Base-by-base conservation (phyloP, 2,113 vertebrate species). In the Gymnocephalus cernua region DNA sequence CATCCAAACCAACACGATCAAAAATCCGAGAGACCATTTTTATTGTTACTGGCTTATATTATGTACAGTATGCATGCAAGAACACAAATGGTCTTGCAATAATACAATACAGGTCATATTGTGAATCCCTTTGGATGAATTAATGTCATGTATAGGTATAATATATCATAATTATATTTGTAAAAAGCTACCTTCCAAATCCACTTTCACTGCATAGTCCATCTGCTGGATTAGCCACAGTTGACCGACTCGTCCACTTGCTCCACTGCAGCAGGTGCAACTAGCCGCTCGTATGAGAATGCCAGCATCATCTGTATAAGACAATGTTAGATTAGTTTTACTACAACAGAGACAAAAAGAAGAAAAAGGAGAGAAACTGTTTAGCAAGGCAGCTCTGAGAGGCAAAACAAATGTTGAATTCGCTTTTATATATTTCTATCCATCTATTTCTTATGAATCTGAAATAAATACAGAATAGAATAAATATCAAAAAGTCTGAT, bases 251-350 rank as follows among this genome's bases (percentile, higher is more conserved):
- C 57, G 1, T 93, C 88, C 18, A 50, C 73, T 48, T 85, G 75
- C 21, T 92, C 86, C 32, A 77, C 81, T 50, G 74, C 44, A 21
- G 75, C 59, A 5, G 94, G 94, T 29, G 95, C 95, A 75, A 96
- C 86, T 50, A 97, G 92, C 27, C 92, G 93, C 3, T 91, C 79
- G 11, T 95, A 97, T 0, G 96, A 97, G 48, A 95, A 81, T 13
- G 84, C 82, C 85, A 96, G 80, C 95, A 96, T 96, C 14, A 95
- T 68, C 96, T 97, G 86, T 9, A 11, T 47, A 16, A 41, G 25
- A 79, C 15, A 74, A 65, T 2, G 75, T 57, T 12, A 45, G 10
- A 70, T 23, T 21, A 29, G 14, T 3, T 44, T 53, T 15, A 73
- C 72, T 19, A 19, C 3, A 27, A 47, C 41, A 58, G 19, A n/a